These are phyloP conservation scores for Pyrrhia umbra DNA, from an alignment of 2,888 invertebrate species.

Conservation along the genomic window DNA sequence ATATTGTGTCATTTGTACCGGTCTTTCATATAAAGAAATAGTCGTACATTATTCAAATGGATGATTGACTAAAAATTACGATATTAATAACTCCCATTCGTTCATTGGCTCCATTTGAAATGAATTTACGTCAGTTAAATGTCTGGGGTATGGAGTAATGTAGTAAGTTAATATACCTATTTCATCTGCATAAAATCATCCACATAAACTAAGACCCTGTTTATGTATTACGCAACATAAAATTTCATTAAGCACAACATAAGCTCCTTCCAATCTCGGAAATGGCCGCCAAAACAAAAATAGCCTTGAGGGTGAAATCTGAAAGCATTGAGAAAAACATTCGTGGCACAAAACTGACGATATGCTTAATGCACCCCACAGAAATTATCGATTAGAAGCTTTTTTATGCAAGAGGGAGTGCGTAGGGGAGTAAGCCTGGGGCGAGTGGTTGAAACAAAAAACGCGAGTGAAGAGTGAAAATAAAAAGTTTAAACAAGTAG, in stretches of 20 bases:
- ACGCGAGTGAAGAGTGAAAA: conserved; percentile 89
- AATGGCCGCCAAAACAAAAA: conserved; percentile 85
- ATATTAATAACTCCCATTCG: neutral
- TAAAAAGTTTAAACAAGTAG: conserved; percentile 90
- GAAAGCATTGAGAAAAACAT: conserved; percentile 88
- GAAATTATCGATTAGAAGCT: conserved; percentile 91
- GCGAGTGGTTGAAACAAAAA: conserved; percentile 90
- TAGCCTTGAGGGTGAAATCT: conserved; percentile 87
- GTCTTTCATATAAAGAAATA: conserved; percentile 1
- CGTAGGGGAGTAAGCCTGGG: conserved; percentile 85
- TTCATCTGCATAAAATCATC: conserved; percentile 39
- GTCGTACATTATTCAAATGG: conserved; percentile 4
- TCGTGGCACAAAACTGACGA: conserved; percentile 83
- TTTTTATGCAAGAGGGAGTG: conserved; percentile 90
- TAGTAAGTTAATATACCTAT: neutral
- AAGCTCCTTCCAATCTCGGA: conserved; percentile 78
- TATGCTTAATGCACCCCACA: conserved; percentile 91
- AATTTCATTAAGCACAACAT: conserved; percentile 68
- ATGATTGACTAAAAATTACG: neutral
- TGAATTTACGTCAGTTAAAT: conserved; percentile 5
- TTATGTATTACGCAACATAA: conserved; percentile 58
- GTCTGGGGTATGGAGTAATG: neutral
- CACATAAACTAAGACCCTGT: conserved; percentile 38
- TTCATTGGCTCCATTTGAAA: neutral
- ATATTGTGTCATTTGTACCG: conserved; percentile 19